A percentile compares a stretch with the other conserved stretches of the same genome.
Conservation (phyloP, 2,797 vertebrate genomes). For the Clamator glandarius region DNA sequence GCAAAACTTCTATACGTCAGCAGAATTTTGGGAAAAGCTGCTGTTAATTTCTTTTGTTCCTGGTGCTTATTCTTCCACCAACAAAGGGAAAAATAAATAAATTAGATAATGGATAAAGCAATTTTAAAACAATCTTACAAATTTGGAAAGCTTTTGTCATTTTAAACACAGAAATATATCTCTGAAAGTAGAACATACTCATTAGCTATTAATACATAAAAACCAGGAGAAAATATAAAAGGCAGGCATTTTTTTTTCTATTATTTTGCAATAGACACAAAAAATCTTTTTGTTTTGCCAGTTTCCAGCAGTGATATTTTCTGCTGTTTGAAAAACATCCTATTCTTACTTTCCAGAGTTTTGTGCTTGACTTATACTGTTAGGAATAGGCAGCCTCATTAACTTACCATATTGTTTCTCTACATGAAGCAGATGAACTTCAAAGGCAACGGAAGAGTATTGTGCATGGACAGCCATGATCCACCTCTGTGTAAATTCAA, state of each 20-base stretch:
- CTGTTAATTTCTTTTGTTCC: neutral
- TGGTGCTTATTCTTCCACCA: neutral
- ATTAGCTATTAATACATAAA: neutral
- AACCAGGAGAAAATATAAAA: neutral
- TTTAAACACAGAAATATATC: neutral
- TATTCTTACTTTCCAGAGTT: neutral
- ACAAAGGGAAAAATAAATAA: neutral
- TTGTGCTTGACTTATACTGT: neutral
- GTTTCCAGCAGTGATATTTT: neutral
- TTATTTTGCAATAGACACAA: neutral
- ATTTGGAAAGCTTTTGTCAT: neutral
- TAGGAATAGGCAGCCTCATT: neutral
- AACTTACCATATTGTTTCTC: neutral
- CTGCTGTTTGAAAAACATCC: neutral
- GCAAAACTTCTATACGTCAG: neutral
- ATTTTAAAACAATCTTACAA: neutral
- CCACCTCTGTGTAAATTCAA: neutral
- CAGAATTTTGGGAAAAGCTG: neutral
- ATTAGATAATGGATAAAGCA: neutral
- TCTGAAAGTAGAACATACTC: neutral
- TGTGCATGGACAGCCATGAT: neutral
- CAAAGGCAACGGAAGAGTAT: neutral
- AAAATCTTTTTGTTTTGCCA: neutral
- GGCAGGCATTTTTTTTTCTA: neutral
- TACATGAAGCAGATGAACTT: neutral